Evolutionary conservation across 2,797 vertebrate species (phyloP), one percentile per base, ranked within the genome.

Genomic region (Gambelia wislizenii): DNA sequence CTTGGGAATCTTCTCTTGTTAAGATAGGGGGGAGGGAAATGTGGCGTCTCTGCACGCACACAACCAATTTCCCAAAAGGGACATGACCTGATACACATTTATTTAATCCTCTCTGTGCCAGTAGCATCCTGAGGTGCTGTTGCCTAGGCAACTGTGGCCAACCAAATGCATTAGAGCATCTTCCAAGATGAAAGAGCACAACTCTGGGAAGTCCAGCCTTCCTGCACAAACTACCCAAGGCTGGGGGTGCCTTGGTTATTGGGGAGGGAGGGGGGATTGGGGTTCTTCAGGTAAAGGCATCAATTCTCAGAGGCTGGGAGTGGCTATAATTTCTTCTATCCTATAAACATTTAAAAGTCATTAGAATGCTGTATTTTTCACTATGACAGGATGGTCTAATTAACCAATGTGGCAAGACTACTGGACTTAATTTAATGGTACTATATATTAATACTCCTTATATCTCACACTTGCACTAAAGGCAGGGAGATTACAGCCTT

Each of bases 401-500:
- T 95, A 97, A 97, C 97, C 97, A 97, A 96, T 96, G 96, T 97
- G 97, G 96, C 96, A 96, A 97, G 97, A 97, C 96, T 97, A 97
- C 97, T 97, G 96, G 98, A 97, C 97, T 97, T 97, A 97, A 97
- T 96, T 98, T 98, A 97, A 98, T 97, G 98, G 97, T 98, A 97
- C 97, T 97, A 97, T 97, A 96, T 98, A 98, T 98, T 98, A 98
- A 98, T 98, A 97, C 96, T 98, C 97, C 97, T 97, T 98, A 97
- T 98, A 97, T 98, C 95, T 96, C 90, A 92, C 87, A 95, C 95
- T 96, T 96, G 97, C 96, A 96, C 97, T 96, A 95, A 94, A 96
- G 94, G 94, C 94, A 96, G 96, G 96, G 96, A 95, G 96, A 95
- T 96, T 95, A 94, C 93, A 95, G 94, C 96, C 95, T 96, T 96